Conservation (phyloP, 2,113 vertebrate species). For the Malurus melanocephalus region DNA sequence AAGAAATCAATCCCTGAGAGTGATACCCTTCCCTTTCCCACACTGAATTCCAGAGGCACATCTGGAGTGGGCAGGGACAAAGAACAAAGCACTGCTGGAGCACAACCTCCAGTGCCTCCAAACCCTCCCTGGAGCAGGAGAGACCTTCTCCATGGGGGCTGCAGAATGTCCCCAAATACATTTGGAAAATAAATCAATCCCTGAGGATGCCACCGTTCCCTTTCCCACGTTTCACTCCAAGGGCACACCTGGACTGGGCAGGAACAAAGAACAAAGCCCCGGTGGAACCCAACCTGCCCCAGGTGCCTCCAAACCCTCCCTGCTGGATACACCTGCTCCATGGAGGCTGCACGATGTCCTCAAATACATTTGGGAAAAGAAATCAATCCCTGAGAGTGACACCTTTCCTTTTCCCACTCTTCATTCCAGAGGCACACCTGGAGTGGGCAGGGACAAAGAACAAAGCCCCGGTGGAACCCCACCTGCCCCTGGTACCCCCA, state of each 20-base stretch:
- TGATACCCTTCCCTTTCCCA: background rate
- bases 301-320: background rate
- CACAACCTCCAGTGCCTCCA: too few relatives aligned
- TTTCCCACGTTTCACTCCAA: background rate
- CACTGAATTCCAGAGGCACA: background rate
- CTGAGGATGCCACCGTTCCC: too few relatives aligned
- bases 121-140: too few relatives aligned
- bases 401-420: too few relatives aligned
- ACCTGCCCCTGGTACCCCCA: background rate
- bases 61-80: background rate
- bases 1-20: background rate
- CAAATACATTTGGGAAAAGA: too few relatives aligned
- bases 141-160: too few relatives aligned
- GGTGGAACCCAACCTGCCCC: background rate
- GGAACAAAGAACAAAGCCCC: background rate
- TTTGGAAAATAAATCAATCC: too few relatives aligned
- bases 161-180: too few relatives aligned
- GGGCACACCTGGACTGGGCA: background rate
- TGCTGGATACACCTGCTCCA: background rate
- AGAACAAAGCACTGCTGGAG: background rate
- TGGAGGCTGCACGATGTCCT: background rate
- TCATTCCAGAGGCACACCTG: background rate
- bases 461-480: background rate
- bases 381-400: too few relatives aligned
- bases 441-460: background rate